Evolutionary conservation across 2,797 vertebrate species (phyloP), one percentile per base, ranked within the genome.

Genomic region (Tarsius wallacei): DNA sequence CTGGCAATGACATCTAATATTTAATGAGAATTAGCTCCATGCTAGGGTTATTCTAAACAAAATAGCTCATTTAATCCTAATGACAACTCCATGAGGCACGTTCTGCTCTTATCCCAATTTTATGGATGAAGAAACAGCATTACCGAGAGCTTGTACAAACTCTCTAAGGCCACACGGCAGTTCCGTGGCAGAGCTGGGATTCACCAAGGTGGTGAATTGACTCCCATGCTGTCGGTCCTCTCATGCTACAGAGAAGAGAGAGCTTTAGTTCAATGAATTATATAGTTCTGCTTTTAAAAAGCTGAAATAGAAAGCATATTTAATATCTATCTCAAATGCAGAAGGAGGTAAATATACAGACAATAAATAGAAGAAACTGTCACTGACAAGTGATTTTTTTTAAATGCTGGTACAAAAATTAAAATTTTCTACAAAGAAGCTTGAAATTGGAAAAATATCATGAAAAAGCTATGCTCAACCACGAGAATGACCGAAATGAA

Each of bases 1-100:
- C 28, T 7, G 19, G 24, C 2, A 36, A 51, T 33, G 78, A 68
- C 1, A 59, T 33, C 64, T 80, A 28, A 57, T 6, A 74, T 57
- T 36, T 80, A 87, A 80, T 51, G 28, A 83, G 22, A 14, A 28
- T 21, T 93, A 66, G 80, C 53, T 87, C 63, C 19, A 19, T 61
- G 22, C 49, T 28, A 59, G 33, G 61, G 59, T 66, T 70, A 87
- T n/a, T 74, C 49, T 31, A 36, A 42, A 26, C 13, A 11, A 16
- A 59, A 6, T 51, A 36, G 76, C 17, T 87, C 64, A 68, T 53
- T 57, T 85, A 63, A 74, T 26, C 57, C 55, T 55, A 57, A 57
- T 28, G 28, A 91, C 71, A 51, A 24, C 36, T 59, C 42, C n/a
- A 22, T 2, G 24, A 90, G 31, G 7, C 31, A 17, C n/a, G 28